Evolutionary conservation across 2,797 vertebrate genomes (phyloP).

Genomic region (Atherinosoma microstoma): DNA sequence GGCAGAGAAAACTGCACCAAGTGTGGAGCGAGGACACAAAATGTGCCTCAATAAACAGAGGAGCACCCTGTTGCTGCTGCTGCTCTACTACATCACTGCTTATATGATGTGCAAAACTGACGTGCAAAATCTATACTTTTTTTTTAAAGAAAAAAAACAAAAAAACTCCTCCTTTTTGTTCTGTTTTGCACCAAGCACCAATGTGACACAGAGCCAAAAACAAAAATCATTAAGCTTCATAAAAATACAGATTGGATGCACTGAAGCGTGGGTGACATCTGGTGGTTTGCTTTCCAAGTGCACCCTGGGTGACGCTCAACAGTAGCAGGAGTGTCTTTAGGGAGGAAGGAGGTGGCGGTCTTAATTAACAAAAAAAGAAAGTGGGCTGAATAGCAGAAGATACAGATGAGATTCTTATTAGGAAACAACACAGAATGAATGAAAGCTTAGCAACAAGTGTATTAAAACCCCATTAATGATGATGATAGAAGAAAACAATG

Average conservation of each 20-base stretch:
- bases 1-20: conserved; percentile 42
- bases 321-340: not conserved
- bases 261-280: conserved; percentile 72
- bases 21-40: conserved; percentile 38
- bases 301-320: conserved; percentile 43
- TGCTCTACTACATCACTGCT: not conserved
- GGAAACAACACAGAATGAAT: conserved; percentile 15
- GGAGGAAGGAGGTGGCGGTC: conserved; percentile 17
- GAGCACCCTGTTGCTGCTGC: conserved; percentile 49
- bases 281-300: conserved; percentile 61
- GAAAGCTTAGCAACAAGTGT: conserved; percentile 19
- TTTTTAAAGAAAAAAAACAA: too few species aligned
- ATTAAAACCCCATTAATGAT: conserved; percentile 25
- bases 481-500: conserved; percentile 6
- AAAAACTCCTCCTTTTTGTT: conserved; percentile 4
- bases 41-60: conserved; percentile 14
- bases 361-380: conserved; percentile 47
- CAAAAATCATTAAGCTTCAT: conserved; percentile 60
- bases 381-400: conserved; percentile 27
- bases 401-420: conserved; percentile 42
- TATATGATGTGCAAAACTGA: not conserved
- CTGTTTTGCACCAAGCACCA: conserved; percentile 46
- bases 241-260: conserved; percentile 45
- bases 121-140: too few species aligned
- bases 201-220: conserved; percentile 54